A percentile compares a stretch with the other conserved stretches of the same genome.
Conservation (phyloP, 2,113 vertebrate genomes). For the Tor tambroides region DNA sequence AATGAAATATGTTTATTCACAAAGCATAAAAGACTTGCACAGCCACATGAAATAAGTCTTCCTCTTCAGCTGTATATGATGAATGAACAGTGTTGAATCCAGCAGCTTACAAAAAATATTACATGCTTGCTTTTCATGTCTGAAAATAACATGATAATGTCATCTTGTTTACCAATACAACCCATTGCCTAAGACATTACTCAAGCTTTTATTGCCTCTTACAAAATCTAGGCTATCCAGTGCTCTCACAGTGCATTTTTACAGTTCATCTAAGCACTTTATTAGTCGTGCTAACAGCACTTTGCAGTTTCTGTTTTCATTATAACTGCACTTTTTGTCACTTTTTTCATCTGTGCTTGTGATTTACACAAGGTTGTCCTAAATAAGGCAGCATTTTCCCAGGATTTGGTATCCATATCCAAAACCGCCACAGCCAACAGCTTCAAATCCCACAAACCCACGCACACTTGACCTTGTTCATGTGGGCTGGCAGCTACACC, state of each 20-base stretch:
- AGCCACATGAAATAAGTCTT: slow-evolving; percentile 54
- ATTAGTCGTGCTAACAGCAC: neutral
- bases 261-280: neutral
- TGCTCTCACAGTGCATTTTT: neutral
- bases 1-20: slow-evolving; percentile 42
- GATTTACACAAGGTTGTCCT: neutral
- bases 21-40: slow-evolving; percentile 6
- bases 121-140: neutral
- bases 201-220: neutral
- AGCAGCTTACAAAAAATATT: slow-evolving; percentile 22
- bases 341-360: neutral
- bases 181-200: neutral
- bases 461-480: slow-evolving; percentile 14
- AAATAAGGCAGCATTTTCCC: neutral
- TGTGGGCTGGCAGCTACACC: slow-evolving; percentile 18
- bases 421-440: neutral
- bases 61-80: slow-evolving; percentile 40
- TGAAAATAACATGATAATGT: neutral
- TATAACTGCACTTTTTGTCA: neutral
- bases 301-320: neutral
- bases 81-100: slow-evolving; percentile 48
- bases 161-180: neutral
- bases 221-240: neutral
- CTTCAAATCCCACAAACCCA: neutral
- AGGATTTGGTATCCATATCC: neutral